These are phyloP conservation scores for Lemur catta DNA, from an alignment of 2,797 vertebrate species.

Conservation along the genomic window DNA sequence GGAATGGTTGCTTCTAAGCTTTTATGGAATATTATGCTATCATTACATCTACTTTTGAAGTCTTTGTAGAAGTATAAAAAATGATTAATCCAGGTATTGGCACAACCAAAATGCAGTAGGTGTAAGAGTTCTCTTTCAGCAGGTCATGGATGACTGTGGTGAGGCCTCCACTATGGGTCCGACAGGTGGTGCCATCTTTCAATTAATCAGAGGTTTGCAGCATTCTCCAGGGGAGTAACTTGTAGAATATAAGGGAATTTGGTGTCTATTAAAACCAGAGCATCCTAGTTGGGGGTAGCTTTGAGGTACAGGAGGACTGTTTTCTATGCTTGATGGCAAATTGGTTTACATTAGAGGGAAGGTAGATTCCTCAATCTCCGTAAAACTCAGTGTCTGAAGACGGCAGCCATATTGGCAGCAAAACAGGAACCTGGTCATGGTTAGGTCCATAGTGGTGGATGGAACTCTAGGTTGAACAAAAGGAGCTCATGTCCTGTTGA, in stretches of 20 bases:
- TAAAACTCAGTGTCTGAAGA: not conserved
- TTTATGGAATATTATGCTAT: not conserved
- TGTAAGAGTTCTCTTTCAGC: not conserved
- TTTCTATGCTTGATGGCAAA: not conserved
- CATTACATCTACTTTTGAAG: not conserved
- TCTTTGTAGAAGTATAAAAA: not conserved
- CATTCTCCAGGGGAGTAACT: not conserved
- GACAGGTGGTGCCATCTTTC: not conserved
- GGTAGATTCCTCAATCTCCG: not conserved
- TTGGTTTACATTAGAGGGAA: not conserved
- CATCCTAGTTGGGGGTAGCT: not conserved
- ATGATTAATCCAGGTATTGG: not conserved
- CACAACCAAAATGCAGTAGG: not conserved
- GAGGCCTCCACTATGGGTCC: not conserved
- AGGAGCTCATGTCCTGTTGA: not conserved
- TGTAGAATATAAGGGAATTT: not conserved
- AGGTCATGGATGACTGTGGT: not conserved
- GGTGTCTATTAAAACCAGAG: not conserved
- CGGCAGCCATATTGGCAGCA: not conserved
- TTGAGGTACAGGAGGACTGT: not conserved
- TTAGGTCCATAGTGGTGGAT: not conserved
- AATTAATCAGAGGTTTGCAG: not conserved
- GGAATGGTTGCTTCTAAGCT: not conserved
- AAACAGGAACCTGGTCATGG: not conserved
- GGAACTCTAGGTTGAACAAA: not conserved